phyloP scores from a whole-genome alignment of 2,888 invertebrate species.

The Lumbricus terrestris region DNA sequence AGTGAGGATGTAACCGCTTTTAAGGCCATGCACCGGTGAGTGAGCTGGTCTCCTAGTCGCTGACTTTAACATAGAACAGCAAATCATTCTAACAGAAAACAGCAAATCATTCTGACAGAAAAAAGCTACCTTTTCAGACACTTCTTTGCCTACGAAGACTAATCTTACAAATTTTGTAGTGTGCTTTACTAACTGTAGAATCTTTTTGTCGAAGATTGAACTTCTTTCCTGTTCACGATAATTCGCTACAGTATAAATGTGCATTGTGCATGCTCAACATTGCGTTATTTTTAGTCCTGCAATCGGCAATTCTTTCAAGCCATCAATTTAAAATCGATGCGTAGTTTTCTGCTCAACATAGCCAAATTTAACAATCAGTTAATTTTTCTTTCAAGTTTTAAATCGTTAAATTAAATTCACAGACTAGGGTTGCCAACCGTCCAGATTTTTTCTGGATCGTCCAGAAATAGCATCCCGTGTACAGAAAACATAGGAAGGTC shows the following conservation, averaged over 20 bases:
- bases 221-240: too few species aligned
- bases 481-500: too few species aligned
- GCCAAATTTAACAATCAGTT: too few species aligned
- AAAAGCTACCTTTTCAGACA: background rate
- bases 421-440: too few species aligned
- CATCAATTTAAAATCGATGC: too few species aligned
- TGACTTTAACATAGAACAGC: background rate
- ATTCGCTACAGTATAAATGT: too few species aligned
- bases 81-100: background rate
- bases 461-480: too few species aligned
- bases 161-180: background rate
- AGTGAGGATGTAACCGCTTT: background rate
- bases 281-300: background rate
- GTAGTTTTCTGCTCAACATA: too few species aligned
- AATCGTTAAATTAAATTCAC: background rate
- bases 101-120: too few species aligned
- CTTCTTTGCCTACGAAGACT: background rate
- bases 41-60: background rate
- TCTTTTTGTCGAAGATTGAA: background rate
- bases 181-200: constrained; percentile 3
- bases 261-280: too few species aligned
- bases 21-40: background rate
- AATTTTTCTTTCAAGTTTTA: too few species aligned
- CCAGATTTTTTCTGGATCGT: too few species aligned
- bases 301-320: background rate